These are phyloP conservation scores for Hypsopygia costalis DNA, from an alignment of 2,888 invertebrate genomes.

Conservation along the genomic window DNA sequence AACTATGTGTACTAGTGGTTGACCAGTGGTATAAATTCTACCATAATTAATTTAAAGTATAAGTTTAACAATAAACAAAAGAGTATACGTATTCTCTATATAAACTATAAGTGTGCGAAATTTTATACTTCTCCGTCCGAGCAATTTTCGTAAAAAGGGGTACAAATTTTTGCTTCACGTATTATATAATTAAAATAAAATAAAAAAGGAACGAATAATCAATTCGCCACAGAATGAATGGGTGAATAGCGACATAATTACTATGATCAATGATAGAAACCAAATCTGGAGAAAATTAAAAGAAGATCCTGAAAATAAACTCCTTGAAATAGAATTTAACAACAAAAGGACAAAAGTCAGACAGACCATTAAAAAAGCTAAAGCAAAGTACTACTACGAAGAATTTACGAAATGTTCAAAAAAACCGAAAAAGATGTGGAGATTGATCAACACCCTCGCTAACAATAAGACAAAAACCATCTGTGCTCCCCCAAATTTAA, in stretches of 20 bases:
- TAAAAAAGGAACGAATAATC: slow-evolving; percentile 8
- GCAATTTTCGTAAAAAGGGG: too few relatives aligned
- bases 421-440: too few relatives aligned
- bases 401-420: slow-evolving; percentile 12
- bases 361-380: slow-evolving; percentile 10
- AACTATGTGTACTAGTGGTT: too few relatives aligned
- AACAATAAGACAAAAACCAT: slow-evolving; percentile 5
- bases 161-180: too few relatives aligned
- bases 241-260: slow-evolving; percentile 16
- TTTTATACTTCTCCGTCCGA: too few relatives aligned
- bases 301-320: slow-evolving; percentile 6
- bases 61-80: too few relatives aligned
- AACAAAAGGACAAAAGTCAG: slow-evolving; percentile 5
- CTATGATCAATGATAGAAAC: slow-evolving; percentile 14
- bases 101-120: too few relatives aligned
- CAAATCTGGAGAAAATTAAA: slow-evolving; percentile 11
- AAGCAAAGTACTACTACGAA: slow-evolving; percentile 12
- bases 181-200: too few relatives aligned
- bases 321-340: slow-evolving; percentile 6
- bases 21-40: too few relatives aligned
- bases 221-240: slow-evolving; percentile 16
- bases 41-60: too few relatives aligned
- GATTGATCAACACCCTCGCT: slow-evolving; percentile 13
- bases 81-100: too few relatives aligned
- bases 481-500: slow-evolving; percentile 7